Evolutionary conservation across 23 tunicate species (phyloP).

Genomic region (Corella eumyota): DNA sequence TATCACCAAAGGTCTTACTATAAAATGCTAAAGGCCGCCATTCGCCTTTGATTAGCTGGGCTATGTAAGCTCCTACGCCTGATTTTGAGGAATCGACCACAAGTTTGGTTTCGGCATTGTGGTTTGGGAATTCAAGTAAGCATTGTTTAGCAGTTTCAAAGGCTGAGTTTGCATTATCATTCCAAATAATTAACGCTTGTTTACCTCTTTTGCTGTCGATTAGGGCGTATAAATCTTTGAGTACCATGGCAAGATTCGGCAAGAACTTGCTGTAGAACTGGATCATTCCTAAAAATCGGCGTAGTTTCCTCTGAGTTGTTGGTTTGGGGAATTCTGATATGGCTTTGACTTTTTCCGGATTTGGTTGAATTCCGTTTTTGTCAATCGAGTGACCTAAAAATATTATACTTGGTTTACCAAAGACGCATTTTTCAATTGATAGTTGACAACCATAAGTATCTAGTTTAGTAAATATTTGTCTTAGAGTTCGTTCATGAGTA

Average conservation of each 20-base stretch:
- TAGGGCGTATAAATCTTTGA: background rate
- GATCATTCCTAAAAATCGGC: background rate
- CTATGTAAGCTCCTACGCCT: background rate
- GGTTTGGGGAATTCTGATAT: background rate
- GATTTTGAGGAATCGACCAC: background rate
- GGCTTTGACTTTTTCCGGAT: background rate
- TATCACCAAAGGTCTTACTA: background rate
- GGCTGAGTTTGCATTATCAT: background rate
- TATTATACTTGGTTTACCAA: background rate
- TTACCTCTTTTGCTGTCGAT: background rate
- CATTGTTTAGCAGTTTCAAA: background rate
- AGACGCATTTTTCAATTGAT: background rate
- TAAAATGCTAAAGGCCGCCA: slow-evolving; percentile 2
- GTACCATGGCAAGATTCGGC: background rate
- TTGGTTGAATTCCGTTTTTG: background rate
- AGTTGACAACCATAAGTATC: background rate
- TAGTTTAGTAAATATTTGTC: background rate
- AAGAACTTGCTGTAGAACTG: background rate
- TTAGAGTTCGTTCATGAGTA: background rate
- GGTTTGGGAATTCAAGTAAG: background rate
- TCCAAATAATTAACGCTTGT: background rate
- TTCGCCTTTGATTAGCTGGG: background rate
- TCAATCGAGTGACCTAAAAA: background rate
- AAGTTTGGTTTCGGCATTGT: background rate
- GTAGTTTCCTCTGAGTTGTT: background rate